phyloP scores from a whole-genome alignment of 2,797 vertebrate genomes.

The Cheirogaleus major region DNA sequence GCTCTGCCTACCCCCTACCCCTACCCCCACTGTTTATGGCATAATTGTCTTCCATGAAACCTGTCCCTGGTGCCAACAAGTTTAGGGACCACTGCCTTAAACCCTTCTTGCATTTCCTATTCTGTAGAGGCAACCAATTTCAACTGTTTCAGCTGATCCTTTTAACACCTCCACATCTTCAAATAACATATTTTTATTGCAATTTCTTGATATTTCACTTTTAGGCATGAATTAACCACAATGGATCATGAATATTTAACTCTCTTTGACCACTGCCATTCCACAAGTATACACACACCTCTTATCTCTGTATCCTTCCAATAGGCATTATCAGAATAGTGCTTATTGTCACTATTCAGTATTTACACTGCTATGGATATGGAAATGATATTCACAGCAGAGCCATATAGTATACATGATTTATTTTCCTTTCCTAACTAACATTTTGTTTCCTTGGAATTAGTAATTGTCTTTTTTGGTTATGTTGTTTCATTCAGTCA shows the following conservation, averaged over 20 bases:
- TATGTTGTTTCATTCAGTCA: neutral
- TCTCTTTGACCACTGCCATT: neutral
- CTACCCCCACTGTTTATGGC: too few relatives aligned
- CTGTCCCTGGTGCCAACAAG: too few relatives aligned
- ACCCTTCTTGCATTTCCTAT: neutral
- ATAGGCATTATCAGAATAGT: neutral
- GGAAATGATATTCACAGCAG: neutral
- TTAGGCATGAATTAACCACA: neutral
- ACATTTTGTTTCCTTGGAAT: neutral
- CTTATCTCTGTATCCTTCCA: neutral
- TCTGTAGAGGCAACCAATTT: neutral
- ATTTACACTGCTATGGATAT: neutral
- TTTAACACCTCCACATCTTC: neutral
- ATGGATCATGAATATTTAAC: neutral
- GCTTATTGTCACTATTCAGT: neutral
- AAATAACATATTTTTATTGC: neutral
- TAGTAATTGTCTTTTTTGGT: neutral
- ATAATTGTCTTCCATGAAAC: too few relatives aligned
- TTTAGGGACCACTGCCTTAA: too few relatives aligned
- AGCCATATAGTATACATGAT: neutral
- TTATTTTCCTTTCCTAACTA: neutral
- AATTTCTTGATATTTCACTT: neutral
- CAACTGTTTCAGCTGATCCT: neutral
- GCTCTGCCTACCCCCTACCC: too few relatives aligned
- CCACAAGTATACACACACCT: neutral